Percentiles rank a stretch among this genome's conserved stretches.
phyloP scores from a whole-genome alignment of 1,140 invertebrate species.

The Rhynchophorus ferrugineus region DNA sequence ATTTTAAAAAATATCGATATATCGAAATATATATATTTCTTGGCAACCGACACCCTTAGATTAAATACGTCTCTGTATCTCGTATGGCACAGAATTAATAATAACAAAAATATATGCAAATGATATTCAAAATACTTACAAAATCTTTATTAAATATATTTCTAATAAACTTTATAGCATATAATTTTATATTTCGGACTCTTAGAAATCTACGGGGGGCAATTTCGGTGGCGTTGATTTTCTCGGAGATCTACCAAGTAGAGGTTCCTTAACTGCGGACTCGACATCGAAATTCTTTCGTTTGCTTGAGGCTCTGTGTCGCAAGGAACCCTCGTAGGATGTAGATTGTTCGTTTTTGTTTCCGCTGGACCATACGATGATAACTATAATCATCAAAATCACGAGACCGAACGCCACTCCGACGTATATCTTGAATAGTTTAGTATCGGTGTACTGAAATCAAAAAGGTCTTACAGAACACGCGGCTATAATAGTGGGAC shows the following conservation, averaged over 20 bases:
- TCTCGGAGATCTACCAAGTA: slow-evolving; percentile 6
- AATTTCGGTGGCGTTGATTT: slow-evolving; percentile 22
- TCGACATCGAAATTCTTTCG: slow-evolving; percentile 21
- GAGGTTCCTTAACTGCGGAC: slow-evolving; percentile 9
- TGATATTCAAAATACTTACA: too few relatives aligned
- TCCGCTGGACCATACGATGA: slow-evolving; percentile 23
- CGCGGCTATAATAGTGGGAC: too few relatives aligned
- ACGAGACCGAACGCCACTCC: slow-evolving; percentile 26
- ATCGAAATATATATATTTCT: too few relatives aligned
- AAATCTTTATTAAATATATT: slow-evolving; percentile 1
- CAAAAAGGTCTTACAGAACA: slow-evolving; percentile 5
- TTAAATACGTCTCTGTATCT: too few relatives aligned
- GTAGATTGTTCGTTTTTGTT: slow-evolving; percentile 6
- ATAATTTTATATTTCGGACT: not conserved
- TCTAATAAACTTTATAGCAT: not conserved
- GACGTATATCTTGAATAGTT: slow-evolving; percentile 30
- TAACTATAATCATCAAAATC: slow-evolving; percentile 20
- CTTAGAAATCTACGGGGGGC: slow-evolving; percentile 31
- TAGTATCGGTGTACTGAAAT: slow-evolving; percentile 27
- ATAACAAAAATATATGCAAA: too few relatives aligned
- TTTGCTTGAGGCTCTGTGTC: slow-evolving; percentile 9
- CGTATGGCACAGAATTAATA: too few relatives aligned
- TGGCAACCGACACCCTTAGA: too few relatives aligned
- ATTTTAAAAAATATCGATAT: too few relatives aligned
- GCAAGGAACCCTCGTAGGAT: slow-evolving; percentile 11